Base-by-base conservation (phyloP, 2,888 invertebrate genomes). In the Hirtodrosophila trivittata region DNA sequence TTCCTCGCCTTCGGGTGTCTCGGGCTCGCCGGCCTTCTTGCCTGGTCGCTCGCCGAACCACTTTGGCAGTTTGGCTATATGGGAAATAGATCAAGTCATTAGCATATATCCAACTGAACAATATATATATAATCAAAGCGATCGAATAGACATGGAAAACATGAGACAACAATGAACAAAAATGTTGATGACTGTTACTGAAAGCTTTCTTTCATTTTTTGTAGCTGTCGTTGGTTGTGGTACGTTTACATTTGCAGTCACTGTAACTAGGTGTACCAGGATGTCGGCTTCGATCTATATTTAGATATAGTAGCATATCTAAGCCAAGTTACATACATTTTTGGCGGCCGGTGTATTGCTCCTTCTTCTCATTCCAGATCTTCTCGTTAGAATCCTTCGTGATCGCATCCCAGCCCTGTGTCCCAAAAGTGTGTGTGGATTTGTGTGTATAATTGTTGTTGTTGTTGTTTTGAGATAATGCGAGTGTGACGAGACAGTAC, bases 21-120 rank as follows among this genome's bases (percentile, higher is more conserved):
- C 97, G 75, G 94, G 94, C 76, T 96, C 97, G 76, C 95, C 97
- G 91, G 94, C 91, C 93, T 97, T 97, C 92, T 96, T 97, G 93
- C 97, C 97, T 80, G 97, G 97, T 92, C 97, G 93, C 92, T 97
- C 97, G 88, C 97, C 97, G 93, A 97, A 97, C 97, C 97, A 97
- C 92, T 97, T 97, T 87, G 97, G 97, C 92, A 97, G 93, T 93
- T 95, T 95, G 93, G 97, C 97, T 97, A 91, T 2, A 65, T 14
- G 1, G 8, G 5, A 2, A 1, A 25, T 7, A 10, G 9, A 49
- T 30, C 1, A 13, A 35, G 8, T 14, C 7, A 4, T 33, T 33
- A 33, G 9, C 2, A 6, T 9, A 33, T 6, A 33, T 33, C n/a
- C 12, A 4, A 6, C 1, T 4, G 10, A 33, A 3, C 33, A 12